Evolutionary conservation across 2,888 invertebrate genomes (phyloP), one percentile per base, ranked within the genome.

Genomic region (Cheilosia scutellata): DNA sequence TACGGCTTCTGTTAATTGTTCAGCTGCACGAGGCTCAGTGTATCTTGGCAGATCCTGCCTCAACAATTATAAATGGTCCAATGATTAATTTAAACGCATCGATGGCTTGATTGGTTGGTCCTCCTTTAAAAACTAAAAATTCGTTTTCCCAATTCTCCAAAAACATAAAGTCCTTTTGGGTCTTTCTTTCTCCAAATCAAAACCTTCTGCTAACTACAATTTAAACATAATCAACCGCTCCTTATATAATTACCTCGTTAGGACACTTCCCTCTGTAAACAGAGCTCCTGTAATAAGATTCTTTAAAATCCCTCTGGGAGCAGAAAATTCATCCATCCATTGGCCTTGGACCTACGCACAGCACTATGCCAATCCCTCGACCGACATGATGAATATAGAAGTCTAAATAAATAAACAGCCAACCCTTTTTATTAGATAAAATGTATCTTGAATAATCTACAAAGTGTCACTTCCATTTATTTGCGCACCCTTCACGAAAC

Each of bases 341-440:
- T 49, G 70, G 47, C 49, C 33, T 58, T 49, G 49, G 37, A 57
- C 20, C 55, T 40, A 16, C 55, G n/a, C 29, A 51, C n/a, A n/a
- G 6, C 42, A n/a, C 5, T 16, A 44, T 16, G 29, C 31, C 47
- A 20, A 9, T 27, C 16, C n/a, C 27, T 11, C 40, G 9, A n/a
- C 0, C 47, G 20, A 27, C 55, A 42, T 31, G 29, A 51, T 70
- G 55, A 74, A 68, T 66, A 75, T 31, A 20, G 31, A 47, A 44
- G 44, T 74, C 44, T 76, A 51, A 75, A 82, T 82, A 82, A 82
- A 82, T 82, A 82, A 82, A 75, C 60, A 82, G 20, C 47, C 25
- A 57, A 82, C 70, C 82, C 82, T 76, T 75, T 82, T 70, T 63
- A 68, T 80, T 74, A 66, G 74, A 80, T 80, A 74, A 74, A 80